These are phyloP conservation scores for Sebastes taczanowskii DNA, from an alignment of 2,797 vertebrate species.

Conservation along the genomic window DNA sequence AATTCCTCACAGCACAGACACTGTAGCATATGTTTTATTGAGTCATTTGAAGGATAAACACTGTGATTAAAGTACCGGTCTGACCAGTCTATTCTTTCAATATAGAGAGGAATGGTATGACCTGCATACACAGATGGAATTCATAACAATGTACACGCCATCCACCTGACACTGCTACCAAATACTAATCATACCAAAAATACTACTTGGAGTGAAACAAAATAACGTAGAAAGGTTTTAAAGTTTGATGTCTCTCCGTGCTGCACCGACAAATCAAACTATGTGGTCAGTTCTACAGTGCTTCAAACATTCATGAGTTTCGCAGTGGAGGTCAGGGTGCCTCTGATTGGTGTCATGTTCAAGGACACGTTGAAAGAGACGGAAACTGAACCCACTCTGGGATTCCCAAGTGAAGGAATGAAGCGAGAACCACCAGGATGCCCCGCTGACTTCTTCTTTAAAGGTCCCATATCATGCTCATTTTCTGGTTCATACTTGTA, in stretches of 20 bases:
- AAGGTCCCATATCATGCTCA: not conserved
- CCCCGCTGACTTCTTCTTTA: not conserved
- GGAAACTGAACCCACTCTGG: conserved; percentile 31
- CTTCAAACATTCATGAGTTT: conserved; percentile 39
- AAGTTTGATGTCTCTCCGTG: not conserved
- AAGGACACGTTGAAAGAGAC: conserved; percentile 32
- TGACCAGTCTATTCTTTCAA: not conserved
- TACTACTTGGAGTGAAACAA: not conserved
- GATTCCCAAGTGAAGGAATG: not conserved
- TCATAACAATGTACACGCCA: not conserved
- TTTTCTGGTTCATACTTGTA: too few relatives aligned
- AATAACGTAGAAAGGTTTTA: not conserved
- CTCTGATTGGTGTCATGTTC: conserved; percentile 42
- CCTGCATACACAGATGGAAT: not conserved
- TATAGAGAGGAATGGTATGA: not conserved
- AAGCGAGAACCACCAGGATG: not conserved
- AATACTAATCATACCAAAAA: not conserved
- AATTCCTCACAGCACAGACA: not conserved
- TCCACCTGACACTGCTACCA: not conserved
- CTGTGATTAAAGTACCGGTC: not conserved
- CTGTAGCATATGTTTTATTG: not conserved
- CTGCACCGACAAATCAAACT: not conserved
- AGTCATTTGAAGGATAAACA: not conserved
- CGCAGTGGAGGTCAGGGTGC: not conserved
- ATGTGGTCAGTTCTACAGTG: not conserved